These are phyloP conservation scores for Thereva unica DNA, from an alignment of 2,888 invertebrate genomes.

Conservation along the genomic window DNA sequence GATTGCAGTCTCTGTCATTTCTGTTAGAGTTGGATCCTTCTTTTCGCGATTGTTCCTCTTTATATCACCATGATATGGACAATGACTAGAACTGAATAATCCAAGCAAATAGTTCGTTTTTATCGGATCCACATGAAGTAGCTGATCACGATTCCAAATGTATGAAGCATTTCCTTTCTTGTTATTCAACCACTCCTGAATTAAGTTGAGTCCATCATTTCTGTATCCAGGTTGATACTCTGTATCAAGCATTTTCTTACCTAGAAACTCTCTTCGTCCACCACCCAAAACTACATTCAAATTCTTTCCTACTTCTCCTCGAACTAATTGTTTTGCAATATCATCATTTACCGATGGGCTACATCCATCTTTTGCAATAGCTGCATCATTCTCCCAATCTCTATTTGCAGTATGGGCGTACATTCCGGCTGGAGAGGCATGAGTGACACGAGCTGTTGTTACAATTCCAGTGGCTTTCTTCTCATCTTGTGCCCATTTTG, in stretches of 20 bases:
- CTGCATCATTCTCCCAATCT: constrained; percentile 70
- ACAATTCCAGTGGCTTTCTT: constrained; percentile 69
- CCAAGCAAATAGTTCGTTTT: constrained; percentile 64
- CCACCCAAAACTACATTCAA: constrained; percentile 66
- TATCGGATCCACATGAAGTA: constrained; percentile 52
- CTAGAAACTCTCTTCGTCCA: constrained; percentile 50
- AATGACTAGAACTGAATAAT: constrained; percentile 62
- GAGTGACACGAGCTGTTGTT: constrained; percentile 77
- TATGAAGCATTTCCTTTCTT: constrained; percentile 47
- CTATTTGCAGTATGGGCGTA: constrained; percentile 73
- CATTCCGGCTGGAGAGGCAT: constrained; percentile 74
- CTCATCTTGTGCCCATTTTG: constrained; percentile 70
- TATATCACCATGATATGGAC: constrained; percentile 65
- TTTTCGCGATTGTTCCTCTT: constrained; percentile 55
- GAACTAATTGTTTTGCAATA: constrained; percentile 73
- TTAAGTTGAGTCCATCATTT: constrained; percentile 67
- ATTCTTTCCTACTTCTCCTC: constrained; percentile 66
- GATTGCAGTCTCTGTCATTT: constrained; percentile 70
- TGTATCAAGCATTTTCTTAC: constrained; percentile 58
- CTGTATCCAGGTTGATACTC: constrained; percentile 62
- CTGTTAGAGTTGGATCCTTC: constrained; percentile 65
- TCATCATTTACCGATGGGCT: constrained; percentile 65
- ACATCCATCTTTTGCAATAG: constrained; percentile 57
- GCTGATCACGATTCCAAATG: constrained; percentile 47
- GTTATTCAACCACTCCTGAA: constrained; percentile 67